These are phyloP conservation scores for Spermophilus dauricus DNA, from an alignment of 2,113 vertebrate genomes.

Conservation along the genomic window DNA sequence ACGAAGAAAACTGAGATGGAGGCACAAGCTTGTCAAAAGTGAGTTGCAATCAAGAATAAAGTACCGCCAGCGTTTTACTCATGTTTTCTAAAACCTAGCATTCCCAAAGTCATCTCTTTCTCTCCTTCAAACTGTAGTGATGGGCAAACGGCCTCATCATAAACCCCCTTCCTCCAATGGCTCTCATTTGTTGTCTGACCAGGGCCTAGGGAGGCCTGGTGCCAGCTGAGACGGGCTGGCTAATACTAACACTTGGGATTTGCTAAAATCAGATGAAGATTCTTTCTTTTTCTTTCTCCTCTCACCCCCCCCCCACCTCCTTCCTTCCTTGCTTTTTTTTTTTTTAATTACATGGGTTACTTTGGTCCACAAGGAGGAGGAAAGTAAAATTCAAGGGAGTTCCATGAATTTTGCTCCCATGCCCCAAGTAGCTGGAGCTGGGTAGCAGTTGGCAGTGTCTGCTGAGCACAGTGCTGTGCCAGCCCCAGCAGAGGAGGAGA, in stretches of 20 bases:
- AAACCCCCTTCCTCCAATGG: background rate
- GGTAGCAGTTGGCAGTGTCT: background rate
- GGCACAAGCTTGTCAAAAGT: background rate
- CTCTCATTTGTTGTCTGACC: background rate
- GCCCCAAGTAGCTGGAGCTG: background rate
- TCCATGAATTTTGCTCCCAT: background rate
- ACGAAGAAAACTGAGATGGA: background rate
- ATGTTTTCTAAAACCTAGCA: background rate
- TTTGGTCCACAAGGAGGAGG: background rate
- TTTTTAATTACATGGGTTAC: background rate
- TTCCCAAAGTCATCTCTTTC: background rate
- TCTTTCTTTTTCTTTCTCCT: too few species aligned
- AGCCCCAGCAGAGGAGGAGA: background rate
- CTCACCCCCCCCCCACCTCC: too few species aligned
- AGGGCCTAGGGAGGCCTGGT: background rate
- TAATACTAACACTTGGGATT: background rate
- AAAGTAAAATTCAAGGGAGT: background rate
- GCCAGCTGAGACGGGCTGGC: background rate
- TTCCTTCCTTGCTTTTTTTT: too few species aligned
- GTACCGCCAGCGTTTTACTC: background rate
- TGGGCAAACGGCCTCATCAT: background rate
- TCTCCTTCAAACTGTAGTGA: background rate
- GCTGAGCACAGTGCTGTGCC: background rate
- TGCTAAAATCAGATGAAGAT: background rate
- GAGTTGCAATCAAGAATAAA: background rate